Base-by-base conservation (phyloP, 1,140 invertebrate species). In the Drosophila asahinai region DNA sequence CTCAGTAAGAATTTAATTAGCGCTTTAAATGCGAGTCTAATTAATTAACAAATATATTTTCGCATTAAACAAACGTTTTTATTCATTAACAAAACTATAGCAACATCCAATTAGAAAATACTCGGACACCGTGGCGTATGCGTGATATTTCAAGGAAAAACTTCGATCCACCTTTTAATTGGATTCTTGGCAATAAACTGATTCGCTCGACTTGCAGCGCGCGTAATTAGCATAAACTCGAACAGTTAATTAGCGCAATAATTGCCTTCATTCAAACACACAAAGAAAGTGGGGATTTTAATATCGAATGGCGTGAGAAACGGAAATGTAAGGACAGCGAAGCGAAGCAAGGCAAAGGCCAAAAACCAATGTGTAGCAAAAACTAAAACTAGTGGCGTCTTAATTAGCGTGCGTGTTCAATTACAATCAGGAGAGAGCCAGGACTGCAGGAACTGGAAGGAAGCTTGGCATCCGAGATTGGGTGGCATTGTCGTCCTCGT, bases 331-430 rank as follows among this genome's bases (percentile, higher is more conserved):
- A n/a, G 2, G 19, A 27, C 15, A 27, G 17, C 25, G 27, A 27
- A 14, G 36, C 11, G 9, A 27, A 2, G 30, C 30, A 48, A 48
- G 45, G 45, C 59, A 11, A 66, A 27, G 47, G 51, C n/a, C 27
- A 54, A 33, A 77, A 62, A 47, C 57, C 62, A 72, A 76, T 77
- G 64, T 86, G 63, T 72, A 79, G 61, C 66, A 77, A 71, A 82
- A 86, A 86, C 80, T 77, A 71, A 83, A 84, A 81, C 81, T 89
- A 89, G 83, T 89, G 81, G 86, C 77, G 78, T 89, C 84, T 90
- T 89, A 89, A 89, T 89, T 89, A 89, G 84, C 86, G 77, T 89
- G 84, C 84, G 86, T 89, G 84, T 89, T 89, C 84, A 89, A 89
- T 89, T 89, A 89, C 70, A 80, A 89, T 70, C 47, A 51, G 59